Percentiles rank a stretch among this genome's conserved stretches.
Conservation (phyloP, 53 echinoderm and acorn worm species). For the Arbacia lixula region DNA sequence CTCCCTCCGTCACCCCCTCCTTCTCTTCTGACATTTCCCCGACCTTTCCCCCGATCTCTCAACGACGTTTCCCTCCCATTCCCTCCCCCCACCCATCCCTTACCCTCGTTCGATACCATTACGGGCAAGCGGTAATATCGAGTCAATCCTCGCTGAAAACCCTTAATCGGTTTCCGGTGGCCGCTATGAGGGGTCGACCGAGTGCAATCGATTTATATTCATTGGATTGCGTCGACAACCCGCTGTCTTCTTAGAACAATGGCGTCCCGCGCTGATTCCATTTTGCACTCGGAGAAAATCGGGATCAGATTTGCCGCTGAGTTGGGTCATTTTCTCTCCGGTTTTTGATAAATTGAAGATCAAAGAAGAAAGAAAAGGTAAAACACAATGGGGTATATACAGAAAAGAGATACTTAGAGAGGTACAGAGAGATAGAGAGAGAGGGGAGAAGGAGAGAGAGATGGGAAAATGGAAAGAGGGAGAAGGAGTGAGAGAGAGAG, state of each 20-base stretch:
- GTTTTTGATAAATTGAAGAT: too few relatives aligned
- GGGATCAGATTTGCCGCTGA: not conserved
- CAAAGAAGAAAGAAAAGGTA: too few relatives aligned
- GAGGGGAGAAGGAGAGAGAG: too few relatives aligned
- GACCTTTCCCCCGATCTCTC: not conserved
- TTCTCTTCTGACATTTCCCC: not conserved
- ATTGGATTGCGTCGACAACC: constrained; percentile 22
- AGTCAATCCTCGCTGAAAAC: constrained; percentile 47
- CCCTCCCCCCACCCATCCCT: not conserved
- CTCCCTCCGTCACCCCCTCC: not conserved
- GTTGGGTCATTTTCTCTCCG: too few relatives aligned
- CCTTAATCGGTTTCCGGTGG: constrained; percentile 55
- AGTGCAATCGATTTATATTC: constrained; percentile 56
- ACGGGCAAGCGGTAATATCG: constrained; percentile 28
- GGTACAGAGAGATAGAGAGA: too few relatives aligned
- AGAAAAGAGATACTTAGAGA: too few relatives aligned
- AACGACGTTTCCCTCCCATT: not conserved
- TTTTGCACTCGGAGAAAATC: not conserved
- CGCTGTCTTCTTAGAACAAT: constrained; percentile 5
- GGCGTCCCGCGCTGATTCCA: not conserved
- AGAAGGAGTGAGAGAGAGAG: too few relatives aligned
- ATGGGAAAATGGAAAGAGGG: too few relatives aligned
- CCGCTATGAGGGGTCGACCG: constrained; percentile 19
- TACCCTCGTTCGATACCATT: constrained; percentile 23
- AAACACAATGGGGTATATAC: too few relatives aligned